Conservation (phyloP, 2,113 vertebrate species). For the Sorex fumeus region DNA sequence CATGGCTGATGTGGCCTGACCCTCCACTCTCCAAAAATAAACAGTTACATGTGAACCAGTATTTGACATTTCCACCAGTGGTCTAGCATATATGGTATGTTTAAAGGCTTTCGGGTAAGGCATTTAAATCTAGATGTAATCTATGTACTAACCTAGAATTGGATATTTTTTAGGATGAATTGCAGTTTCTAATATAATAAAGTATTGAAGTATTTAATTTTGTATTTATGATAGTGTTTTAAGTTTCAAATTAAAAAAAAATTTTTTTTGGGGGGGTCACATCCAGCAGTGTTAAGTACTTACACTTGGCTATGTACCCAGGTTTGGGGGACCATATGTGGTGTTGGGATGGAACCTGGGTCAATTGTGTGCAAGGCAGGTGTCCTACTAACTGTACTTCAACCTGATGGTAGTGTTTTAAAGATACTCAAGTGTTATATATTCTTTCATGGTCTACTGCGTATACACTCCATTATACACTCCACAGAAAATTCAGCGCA, state of each 20-base stretch:
- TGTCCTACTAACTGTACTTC: too few relatives aligned
- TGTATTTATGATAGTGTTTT: too few relatives aligned
- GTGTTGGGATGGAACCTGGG: too few relatives aligned
- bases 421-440: slow-evolving; percentile 24
- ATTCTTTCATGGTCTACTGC: background rate
- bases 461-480: slow-evolving; percentile 41
- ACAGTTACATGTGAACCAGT: background rate
- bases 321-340: too few relatives aligned
- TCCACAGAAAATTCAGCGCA: slow-evolving; percentile 34
- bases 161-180: slow-evolving; percentile 47
- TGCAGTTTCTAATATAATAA: background rate
- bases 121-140: slow-evolving; percentile 62
- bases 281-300: too few relatives aligned
- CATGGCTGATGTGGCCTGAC: too few relatives aligned
- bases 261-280: too few relatives aligned
- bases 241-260: too few relatives aligned
- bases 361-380: too few relatives aligned
- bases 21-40: background rate
- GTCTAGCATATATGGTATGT: too few relatives aligned
- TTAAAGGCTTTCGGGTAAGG: background rate
- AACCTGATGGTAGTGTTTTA: slow-evolving; percentile 7
- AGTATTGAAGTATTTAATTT: background rate
- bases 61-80: slow-evolving; percentile 20
- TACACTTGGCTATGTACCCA: too few relatives aligned
- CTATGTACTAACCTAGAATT: slow-evolving; percentile 26